Evolutionary conservation across 2,888 invertebrate genomes (phyloP).

Genomic region (Dascillus cervinus): DNA sequence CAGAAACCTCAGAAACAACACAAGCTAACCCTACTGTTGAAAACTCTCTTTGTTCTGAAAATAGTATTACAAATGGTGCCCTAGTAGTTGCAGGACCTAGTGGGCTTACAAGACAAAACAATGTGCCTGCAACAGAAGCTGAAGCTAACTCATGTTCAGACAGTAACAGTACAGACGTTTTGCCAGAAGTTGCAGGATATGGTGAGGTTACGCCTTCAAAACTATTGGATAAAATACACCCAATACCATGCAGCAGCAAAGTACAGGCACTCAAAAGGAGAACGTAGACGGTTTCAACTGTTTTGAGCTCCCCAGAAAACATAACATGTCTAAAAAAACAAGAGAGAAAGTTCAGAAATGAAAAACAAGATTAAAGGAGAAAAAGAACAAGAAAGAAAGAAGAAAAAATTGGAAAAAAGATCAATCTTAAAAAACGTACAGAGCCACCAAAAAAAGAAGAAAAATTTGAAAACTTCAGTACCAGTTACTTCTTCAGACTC

Average conservation of each 20-base stretch:
- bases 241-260: slow-evolving; percentile 6
- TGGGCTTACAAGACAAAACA: too few species aligned
- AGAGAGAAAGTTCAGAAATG: slow-evolving; percentile 5
- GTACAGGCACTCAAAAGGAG: slow-evolving; percentile 4
- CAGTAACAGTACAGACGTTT: too few species aligned
- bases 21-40: slow-evolving; percentile 2
- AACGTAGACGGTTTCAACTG: slow-evolving; percentile 5
- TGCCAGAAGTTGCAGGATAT: background rate
- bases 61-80: too few species aligned
- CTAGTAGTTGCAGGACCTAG: too few species aligned
- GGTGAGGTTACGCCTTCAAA: slow-evolving; percentile 5
- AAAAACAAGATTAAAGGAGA: too few species aligned
- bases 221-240: slow-evolving; percentile 8
- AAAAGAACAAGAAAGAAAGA: too few species aligned
- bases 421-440: slow-evolving; percentile 7
- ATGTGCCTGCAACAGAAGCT: too few species aligned
- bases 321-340: slow-evolving; percentile 4
- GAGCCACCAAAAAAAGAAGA: slow-evolving; percentile 1
- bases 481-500: slow-evolving; percentile 10
- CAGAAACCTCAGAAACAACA: background rate
- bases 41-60: slow-evolving; percentile 1
- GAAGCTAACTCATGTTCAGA: too few species aligned
- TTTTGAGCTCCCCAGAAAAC: slow-evolving; percentile 6
- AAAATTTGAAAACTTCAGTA: too few species aligned
- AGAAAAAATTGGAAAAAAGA: slow-evolving; percentile 8